These are phyloP conservation scores for Drosophila leonis DNA, from an alignment of 2,888 invertebrate genomes.

Conservation along the genomic window DNA sequence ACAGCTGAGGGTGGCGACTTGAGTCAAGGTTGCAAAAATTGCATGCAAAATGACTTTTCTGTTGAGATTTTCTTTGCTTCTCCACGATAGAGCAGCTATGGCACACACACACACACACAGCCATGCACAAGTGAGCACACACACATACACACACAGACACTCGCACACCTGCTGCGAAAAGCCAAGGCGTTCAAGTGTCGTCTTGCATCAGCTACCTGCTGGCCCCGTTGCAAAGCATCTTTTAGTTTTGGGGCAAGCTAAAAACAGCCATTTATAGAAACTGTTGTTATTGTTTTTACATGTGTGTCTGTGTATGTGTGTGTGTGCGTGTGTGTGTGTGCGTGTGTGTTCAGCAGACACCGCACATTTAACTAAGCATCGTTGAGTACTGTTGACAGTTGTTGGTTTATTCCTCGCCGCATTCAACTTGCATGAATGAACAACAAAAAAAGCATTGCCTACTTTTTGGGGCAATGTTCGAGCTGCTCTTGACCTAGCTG, in stretches of 20 bases:
- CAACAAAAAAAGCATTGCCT: conserved; percentile 19
- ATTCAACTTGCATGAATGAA: neutral
- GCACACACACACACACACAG: conserved; percentile 12
- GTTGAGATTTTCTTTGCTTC: conserved; percentile 66
- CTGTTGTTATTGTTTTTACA: conserved; percentile 17
- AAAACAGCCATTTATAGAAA: conserved; percentile 45
- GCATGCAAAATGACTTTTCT: conserved; percentile 72
- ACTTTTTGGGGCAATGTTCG: conserved; percentile 26
- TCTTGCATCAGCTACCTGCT: conserved; percentile 30
- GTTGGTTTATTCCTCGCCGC: conserved; percentile 12
- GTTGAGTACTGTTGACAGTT: conserved; percentile 34
- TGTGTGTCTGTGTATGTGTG: neutral
- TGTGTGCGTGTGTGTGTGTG: neutral
- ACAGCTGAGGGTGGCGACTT: conserved; percentile 48
- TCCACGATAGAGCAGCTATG: conserved; percentile 60
- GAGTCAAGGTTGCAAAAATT: conserved; percentile 70
- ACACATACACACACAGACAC: conserved; percentile 10
- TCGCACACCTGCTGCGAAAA: conserved; percentile 11
- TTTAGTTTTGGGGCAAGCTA: conserved; percentile 34
- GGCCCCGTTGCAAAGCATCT: conserved; percentile 26
- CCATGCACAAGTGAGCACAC: conserved; percentile 9
- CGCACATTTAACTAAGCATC: conserved; percentile 50
- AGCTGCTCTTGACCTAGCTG: neutral
- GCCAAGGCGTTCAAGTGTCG: conserved; percentile 41
- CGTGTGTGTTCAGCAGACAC: conserved; percentile 9